Percentiles rank a stretch among this genome's conserved stretches.
These are phyloP conservation scores for Apotomis turbidana DNA, from an alignment of 2,888 invertebrate species.

Conservation along the genomic window DNA sequence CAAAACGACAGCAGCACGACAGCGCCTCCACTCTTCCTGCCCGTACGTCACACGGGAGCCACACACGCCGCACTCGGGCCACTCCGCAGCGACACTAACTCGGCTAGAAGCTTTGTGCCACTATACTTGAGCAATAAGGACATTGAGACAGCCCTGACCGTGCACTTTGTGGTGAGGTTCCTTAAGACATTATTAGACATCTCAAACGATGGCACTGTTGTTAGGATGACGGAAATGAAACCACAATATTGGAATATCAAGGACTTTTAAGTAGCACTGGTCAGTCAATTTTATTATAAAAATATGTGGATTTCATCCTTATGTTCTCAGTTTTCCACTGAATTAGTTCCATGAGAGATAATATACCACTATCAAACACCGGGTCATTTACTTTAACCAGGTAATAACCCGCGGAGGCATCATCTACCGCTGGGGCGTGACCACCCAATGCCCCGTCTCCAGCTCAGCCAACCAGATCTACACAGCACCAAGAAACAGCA, in stretches of 20 bases:
- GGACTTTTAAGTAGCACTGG: too few relatives aligned
- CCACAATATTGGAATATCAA: too few relatives aligned
- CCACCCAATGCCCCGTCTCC: slow-evolving; percentile 72
- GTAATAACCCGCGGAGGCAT: slow-evolving; percentile 76
- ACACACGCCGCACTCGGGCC: slow-evolving; percentile 63
- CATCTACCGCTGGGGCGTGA: slow-evolving; percentile 78
- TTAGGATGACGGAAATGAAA: too few relatives aligned
- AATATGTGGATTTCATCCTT: too few relatives aligned
- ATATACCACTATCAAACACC: neutral
- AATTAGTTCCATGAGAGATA: too few relatives aligned
- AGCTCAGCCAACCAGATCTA: slow-evolving; percentile 58
- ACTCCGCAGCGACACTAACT: slow-evolving; percentile 55
- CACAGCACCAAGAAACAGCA: slow-evolving; percentile 57
- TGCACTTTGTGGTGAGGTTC: slow-evolving; percentile 71
- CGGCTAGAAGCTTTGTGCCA: slow-evolving; percentile 63
- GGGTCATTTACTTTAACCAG: slow-evolving; percentile 49
- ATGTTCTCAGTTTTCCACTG: too few relatives aligned
- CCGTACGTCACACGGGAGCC: slow-evolving; percentile 48
- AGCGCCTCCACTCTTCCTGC: slow-evolving; percentile 51
- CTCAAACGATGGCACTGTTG: too few relatives aligned
- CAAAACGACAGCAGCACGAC: slow-evolving; percentile 56
- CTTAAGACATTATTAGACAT: neutral
- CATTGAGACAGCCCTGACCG: slow-evolving; percentile 61
- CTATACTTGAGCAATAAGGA: slow-evolving; percentile 63
- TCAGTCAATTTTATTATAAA: too few relatives aligned